These are phyloP conservation scores for Garra rufa DNA, from an alignment of 2,113 vertebrate species.

Conservation along the genomic window DNA sequence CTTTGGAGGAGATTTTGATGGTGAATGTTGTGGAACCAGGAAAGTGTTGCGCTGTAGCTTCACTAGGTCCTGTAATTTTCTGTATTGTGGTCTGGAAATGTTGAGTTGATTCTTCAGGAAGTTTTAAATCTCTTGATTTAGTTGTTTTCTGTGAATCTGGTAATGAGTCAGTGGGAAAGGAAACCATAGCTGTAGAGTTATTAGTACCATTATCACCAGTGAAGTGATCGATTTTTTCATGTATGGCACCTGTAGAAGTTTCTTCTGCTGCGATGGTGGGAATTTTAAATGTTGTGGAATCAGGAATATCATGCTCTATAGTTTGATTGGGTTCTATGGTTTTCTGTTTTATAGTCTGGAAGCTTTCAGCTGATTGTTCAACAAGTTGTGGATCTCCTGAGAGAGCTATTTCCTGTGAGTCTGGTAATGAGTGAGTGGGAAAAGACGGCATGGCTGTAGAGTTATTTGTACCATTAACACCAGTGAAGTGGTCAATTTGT, in stretches of 20 bases:
- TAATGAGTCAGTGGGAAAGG: background rate
- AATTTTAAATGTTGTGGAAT: background rate
- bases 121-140: too few species aligned
- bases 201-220: background rate
- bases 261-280: background rate
- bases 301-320: background rate
- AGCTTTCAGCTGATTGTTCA: background rate
- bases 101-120: background rate
- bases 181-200: background rate
- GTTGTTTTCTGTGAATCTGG: too few species aligned
- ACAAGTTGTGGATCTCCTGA: too few species aligned
- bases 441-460: background rate
- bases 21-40: background rate
- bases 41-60: background rate
- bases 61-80: background rate
- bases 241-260: background rate
- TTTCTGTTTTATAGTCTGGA: background rate
- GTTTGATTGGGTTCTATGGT: background rate
- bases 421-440: background rate
- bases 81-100: background rate
- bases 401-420: background rate
- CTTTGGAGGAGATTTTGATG: background rate
- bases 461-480: background rate
- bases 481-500: background rate
- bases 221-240: background rate